Evolutionary conservation across 2,797 vertebrate genomes (phyloP), one percentile per base, ranked within the genome.

Genomic region (Podargus strigoides): DNA sequence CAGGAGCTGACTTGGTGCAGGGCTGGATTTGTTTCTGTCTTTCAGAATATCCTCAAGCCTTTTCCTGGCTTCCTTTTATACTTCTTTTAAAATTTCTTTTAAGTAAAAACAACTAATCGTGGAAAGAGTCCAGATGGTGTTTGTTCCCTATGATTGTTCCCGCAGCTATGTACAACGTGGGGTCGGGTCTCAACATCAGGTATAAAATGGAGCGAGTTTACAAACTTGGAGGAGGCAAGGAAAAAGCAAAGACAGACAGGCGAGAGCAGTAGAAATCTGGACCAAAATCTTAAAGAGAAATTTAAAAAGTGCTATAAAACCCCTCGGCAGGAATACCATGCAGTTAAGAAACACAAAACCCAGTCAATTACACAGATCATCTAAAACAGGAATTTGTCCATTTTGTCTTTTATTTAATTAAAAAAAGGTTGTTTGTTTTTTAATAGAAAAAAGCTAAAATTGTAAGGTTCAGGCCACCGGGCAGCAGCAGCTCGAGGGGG

Each of bases 141-240:
- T 96, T 82, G 95, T 95, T 97, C 94, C 96, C 95, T 92, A 47
- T 97, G 98, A 98, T 98, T 97, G 98, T 98, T 97, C 97, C 98
- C 91, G 97, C 98, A 98, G 97, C 89, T 98, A 97, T 97, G 96
- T 97, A 98, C 97, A 98, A 95, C 2, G 60, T 96, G 96, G 87
- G 93, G 89, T 94, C 77, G 94, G 91, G 94, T 92, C 96, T 97
- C 96, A 88, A 96, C 95, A 85, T 96, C 95, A 96, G 94, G 87
- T 97, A 96, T 64, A 97, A 98, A 97, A 98, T 93, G 96, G 96
- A 95, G 80, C 58, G 26, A 94, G 92, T 96, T 97, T 97, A 97
- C 96, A 97, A 97, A 97, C 85, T 79, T 77, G 59, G 82, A 95
- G 60, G 58, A 85, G 85, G 87, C 95, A 93, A 93, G 89, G 85